Evolutionary conservation across 2,888 invertebrate species (phyloP).

Genomic region (Acrobasis consociella): DNA sequence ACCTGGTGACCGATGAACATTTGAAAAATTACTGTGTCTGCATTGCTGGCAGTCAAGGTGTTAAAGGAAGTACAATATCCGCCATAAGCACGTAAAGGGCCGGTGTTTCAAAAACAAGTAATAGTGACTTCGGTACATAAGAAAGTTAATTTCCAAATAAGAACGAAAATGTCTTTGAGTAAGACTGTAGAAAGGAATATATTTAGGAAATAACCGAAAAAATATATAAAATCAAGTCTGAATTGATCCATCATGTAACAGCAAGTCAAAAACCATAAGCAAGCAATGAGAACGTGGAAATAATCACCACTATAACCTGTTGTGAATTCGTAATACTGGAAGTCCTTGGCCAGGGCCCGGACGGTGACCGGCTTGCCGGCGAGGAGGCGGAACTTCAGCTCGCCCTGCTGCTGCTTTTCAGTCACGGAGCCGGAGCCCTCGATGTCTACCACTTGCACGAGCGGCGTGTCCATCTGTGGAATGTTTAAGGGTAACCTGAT

Average conservation of each 20-base stretch:
- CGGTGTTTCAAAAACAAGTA: too few species aligned
- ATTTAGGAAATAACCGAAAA: too few species aligned
- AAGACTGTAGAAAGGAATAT: too few species aligned
- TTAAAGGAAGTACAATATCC: too few species aligned
- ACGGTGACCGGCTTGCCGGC: conserved; percentile 75
- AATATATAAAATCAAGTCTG: not conserved
- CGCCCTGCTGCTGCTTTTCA: conserved; percentile 77
- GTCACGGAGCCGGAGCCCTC: conserved; percentile 71
- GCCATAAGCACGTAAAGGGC: too few species aligned
- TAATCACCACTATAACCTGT: conserved; percentile 79
- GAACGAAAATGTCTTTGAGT: too few species aligned
- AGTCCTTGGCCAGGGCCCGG: conserved; percentile 79
- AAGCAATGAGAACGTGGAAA: conserved; percentile 31
- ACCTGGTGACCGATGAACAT: too few species aligned
- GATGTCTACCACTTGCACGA: conserved; percentile 79
- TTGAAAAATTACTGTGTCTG: too few species aligned
- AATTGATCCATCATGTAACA: not conserved
- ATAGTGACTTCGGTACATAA: too few species aligned
- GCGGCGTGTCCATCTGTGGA: conserved; percentile 64
- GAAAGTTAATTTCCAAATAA: too few species aligned
- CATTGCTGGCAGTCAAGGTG: too few species aligned
- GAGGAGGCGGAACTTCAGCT: conserved; percentile 74
- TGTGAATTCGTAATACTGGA: conserved; percentile 80
- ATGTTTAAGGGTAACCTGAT: too few species aligned
- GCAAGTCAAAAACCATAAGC: conserved; percentile 14